Base-by-base conservation (phyloP, 2,797 vertebrate species). In the Clamator glandarius region DNA sequence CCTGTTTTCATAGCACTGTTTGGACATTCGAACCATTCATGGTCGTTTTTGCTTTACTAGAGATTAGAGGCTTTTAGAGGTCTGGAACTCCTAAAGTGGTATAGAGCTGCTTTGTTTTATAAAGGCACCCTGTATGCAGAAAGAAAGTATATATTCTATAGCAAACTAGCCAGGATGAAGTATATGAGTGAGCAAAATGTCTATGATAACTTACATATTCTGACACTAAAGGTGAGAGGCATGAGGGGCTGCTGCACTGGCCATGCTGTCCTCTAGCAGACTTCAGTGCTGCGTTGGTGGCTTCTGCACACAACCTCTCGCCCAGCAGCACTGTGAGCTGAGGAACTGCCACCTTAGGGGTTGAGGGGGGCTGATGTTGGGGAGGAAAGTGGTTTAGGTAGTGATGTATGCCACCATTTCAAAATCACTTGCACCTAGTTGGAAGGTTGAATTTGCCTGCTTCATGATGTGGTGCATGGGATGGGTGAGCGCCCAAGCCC, bases 61-160 rank as follows among this genome's bases (percentile, higher is more conserved):
- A 90, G 42, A 68, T 93, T 84, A 91, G 81, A 95, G 84, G 62
- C 26, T 92, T 94, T 84, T n/a, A 28, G 35, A 94, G 63, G 42
- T 66, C 33, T 69, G n/a, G 3, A 10, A 84, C 25, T 86, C 23
- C 73, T 78, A 4, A 81, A 46, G 68, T 16, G 14, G 52, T 73
- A 19, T 82, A 39, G 67, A 61, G 64, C 31, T 42, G n/a, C 67
- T 88, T 86, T 91, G 76, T 67, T 91, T 87, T 73, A 76, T 74
- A 86, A 91, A 51, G 5, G 8, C 5, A 58, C 11, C 64, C 54
- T 2, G 0, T 25, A 20, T 29, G 16, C 28, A 31, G 62, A 51
- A 46, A 19, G 41, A 57, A 73, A 86, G 75, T n/a, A 26, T 2
- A 4, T 63, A 6, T 82, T 48, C 41, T 63, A 0, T 29, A 73